A percentile compares a stretch with the other conserved stretches of the same genome.
Evolutionary conservation across 2,113 vertebrate genomes (phyloP).

Genomic region (Serilophus lunatus): DNA sequence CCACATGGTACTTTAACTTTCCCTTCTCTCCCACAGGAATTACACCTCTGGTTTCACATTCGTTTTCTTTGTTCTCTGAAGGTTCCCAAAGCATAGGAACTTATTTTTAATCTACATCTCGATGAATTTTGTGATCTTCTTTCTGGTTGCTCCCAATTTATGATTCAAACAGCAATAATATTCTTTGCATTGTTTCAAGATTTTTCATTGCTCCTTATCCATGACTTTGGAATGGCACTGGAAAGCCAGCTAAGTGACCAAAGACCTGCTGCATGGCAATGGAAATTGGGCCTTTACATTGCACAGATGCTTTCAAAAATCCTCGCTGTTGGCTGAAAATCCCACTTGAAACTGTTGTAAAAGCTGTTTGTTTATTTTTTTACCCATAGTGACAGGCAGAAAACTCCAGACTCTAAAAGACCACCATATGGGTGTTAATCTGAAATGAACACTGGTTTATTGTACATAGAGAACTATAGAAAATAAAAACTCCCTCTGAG

Average conservation of each 20-base stretch:
- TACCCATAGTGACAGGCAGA: background rate
- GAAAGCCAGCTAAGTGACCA: background rate
- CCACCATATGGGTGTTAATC: background rate
- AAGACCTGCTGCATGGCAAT: background rate
- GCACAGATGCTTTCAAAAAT: background rate
- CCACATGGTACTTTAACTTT: background rate
- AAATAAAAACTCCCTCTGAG: background rate
- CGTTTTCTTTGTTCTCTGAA: background rate
- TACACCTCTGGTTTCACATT: background rate
- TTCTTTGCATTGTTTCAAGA: background rate
- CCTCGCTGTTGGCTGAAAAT: background rate
- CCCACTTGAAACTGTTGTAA: background rate
- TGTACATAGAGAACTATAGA: background rate
- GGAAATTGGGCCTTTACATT: background rate
- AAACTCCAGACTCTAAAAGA: background rate
- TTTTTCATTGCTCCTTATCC: background rate
- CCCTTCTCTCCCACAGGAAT: background rate
- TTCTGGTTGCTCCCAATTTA: background rate
- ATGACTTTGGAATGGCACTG: background rate
- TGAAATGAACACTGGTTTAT: background rate
- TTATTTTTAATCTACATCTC: background rate
- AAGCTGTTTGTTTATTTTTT: background rate
- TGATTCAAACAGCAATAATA: background rate
- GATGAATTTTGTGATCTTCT: background rate
- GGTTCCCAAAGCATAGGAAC: background rate